Percentiles rank a stretch among this genome's conserved stretches.
Conservation (phyloP, 2,113 vertebrate species). For the Suncus etruscus region DNA sequence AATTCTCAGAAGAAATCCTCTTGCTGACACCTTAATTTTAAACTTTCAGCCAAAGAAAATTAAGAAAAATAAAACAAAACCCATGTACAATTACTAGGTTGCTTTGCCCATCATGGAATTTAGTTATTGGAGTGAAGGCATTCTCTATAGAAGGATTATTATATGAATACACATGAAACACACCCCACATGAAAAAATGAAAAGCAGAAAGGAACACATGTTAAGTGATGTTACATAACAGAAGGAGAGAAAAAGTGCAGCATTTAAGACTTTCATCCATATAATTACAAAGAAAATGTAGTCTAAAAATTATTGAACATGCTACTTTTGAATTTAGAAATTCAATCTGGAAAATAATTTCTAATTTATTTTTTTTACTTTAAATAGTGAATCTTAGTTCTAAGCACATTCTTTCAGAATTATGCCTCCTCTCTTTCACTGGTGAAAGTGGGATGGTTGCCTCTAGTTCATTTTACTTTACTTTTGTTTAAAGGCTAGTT, state of each 20-base stretch:
- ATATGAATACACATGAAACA: background rate
- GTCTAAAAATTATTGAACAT: background rate
- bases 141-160: background rate
- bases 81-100: background rate
- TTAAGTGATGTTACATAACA: background rate
- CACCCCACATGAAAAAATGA: background rate
- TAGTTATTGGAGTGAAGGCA: background rate
- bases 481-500: background rate
- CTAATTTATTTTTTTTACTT: slow-evolving; percentile 39
- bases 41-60: no score
- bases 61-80: no score
- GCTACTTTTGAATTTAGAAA: slow-evolving; percentile 23
- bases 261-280: background rate
- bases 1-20: no score
- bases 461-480: slow-evolving; percentile 31
- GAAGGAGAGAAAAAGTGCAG: background rate
- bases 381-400: background rate
- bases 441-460: background rate
- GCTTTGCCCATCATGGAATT: background rate
- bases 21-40: no score
- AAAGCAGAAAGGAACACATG: background rate
- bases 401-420: background rate
- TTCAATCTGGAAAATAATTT: slow-evolving; percentile 35
- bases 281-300: background rate
- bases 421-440: background rate